Evolutionary conservation across 1,140 invertebrate species (phyloP).

Genomic region (Metopolophium dirhodum): DNA sequence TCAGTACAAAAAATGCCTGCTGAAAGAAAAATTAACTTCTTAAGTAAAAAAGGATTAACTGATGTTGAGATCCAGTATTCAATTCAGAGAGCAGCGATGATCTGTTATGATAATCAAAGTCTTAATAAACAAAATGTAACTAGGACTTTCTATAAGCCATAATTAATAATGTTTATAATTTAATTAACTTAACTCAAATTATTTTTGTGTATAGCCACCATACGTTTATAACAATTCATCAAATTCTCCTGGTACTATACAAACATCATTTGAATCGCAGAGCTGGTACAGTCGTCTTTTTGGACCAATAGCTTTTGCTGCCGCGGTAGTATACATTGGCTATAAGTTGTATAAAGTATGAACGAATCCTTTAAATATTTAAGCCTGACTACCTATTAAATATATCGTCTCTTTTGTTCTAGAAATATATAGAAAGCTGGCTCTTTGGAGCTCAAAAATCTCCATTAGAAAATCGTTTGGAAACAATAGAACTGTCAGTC

Average conservation of each 20-base stretch:
- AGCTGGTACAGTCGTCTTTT: conserved; percentile 22
- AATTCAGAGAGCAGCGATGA: background rate
- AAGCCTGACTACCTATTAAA: background rate
- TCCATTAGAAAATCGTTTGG: background rate
- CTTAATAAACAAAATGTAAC: background rate
- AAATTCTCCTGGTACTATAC: background rate
- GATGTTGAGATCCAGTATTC: conserved; percentile 13
- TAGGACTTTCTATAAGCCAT: background rate
- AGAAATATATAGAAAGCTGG: conserved; percentile 45
- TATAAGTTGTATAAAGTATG: conserved; percentile 37
- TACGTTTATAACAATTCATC: background rate
- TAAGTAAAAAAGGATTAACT: conserved; percentile 21
- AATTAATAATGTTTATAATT: background rate
- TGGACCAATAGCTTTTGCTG: background rate
- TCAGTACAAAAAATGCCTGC: background rate
- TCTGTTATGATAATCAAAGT: background rate
- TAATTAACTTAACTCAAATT: background rate
- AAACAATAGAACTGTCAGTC: background rate
- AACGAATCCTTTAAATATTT: background rate
- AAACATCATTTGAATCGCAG: background rate
- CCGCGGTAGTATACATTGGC: background rate
- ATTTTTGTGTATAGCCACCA: background rate
- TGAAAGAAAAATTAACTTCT: conserved; percentile 4
- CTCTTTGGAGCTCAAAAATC: background rate
- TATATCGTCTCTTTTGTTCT: background rate